A percentile compares a stretch with the other conserved stretches of the same genome.
phyloP scores from a whole-genome alignment of 2,113 vertebrate species.

The Indri indri region DNA sequence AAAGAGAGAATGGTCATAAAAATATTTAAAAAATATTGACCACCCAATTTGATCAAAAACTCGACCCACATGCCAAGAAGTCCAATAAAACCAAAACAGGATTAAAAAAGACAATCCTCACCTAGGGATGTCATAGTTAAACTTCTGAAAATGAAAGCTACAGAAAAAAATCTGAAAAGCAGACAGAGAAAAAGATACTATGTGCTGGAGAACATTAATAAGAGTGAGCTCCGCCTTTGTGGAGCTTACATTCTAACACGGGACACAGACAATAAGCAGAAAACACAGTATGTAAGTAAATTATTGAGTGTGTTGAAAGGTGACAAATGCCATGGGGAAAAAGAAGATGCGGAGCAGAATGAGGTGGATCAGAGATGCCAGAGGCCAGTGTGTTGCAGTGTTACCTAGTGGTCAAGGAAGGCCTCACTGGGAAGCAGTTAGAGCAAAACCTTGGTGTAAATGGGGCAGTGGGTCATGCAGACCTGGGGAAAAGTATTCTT shows the following conservation, averaged over 20 bases:
- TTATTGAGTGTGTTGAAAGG: not conserved
- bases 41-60: not conserved
- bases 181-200: not conserved
- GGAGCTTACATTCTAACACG: not conserved
- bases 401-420: not conserved
- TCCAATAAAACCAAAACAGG: not conserved
- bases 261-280: not conserved
- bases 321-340: not conserved
- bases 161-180: not conserved
- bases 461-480: not conserved
- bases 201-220: not conserved
- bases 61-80: not conserved
- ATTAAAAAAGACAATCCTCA: not conserved
- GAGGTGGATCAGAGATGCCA: not conserved
- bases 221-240: not conserved
- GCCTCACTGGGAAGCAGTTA: not conserved
- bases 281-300: not conserved
- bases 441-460: not conserved
- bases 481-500: not conserved
- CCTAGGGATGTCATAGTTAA: not conserved
- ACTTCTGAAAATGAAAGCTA: not conserved
- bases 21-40: not conserved
- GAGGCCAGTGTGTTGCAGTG: not conserved
- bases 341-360: not conserved
- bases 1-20: not conserved